Evolutionary conservation across 1,140 invertebrate genomes (phyloP).

Genomic region (Lepidurus apus): DNA sequence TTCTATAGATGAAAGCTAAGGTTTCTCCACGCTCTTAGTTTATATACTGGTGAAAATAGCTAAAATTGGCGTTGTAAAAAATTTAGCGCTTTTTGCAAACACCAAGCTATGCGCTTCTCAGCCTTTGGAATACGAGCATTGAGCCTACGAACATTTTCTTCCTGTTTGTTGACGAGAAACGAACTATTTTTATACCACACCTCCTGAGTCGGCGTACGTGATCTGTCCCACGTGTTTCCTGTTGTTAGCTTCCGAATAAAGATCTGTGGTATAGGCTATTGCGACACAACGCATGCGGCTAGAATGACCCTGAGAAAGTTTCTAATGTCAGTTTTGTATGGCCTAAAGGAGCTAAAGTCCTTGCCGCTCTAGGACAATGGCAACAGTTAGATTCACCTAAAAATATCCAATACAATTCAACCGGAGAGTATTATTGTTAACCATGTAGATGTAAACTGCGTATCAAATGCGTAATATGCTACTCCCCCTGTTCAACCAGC

Average conservation of each 20-base stretch:
- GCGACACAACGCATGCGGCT: not conserved
- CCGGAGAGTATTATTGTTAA: too few relatives aligned
- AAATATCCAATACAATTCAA: too few relatives aligned
- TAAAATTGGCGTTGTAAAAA: not conserved
- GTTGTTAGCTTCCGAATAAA: not conserved
- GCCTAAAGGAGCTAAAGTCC: not conserved
- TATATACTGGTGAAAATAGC: not conserved
- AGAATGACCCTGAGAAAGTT: not conserved
- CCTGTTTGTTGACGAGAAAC: not conserved
- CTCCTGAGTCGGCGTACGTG: not conserved
- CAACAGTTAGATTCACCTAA: too few relatives aligned
- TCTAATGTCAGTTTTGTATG: not conserved
- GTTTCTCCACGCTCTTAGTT: not conserved
- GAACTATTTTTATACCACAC: not conserved
- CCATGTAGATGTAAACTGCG: too few relatives aligned
- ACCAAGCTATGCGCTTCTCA: too few relatives aligned
- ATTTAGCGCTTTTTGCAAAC: too few relatives aligned
- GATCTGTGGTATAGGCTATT: not conserved
- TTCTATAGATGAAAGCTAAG: not conserved
- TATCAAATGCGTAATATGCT: too few relatives aligned
- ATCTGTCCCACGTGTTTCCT: not conserved
- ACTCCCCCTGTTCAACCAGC: too few relatives aligned
- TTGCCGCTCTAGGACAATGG: not conserved
- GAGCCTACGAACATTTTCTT: not conserved
- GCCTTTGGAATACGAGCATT: too few relatives aligned